phyloP scores from a whole-genome alignment of 2,797 vertebrate genomes.

The Aulostomus chinensis region DNA sequence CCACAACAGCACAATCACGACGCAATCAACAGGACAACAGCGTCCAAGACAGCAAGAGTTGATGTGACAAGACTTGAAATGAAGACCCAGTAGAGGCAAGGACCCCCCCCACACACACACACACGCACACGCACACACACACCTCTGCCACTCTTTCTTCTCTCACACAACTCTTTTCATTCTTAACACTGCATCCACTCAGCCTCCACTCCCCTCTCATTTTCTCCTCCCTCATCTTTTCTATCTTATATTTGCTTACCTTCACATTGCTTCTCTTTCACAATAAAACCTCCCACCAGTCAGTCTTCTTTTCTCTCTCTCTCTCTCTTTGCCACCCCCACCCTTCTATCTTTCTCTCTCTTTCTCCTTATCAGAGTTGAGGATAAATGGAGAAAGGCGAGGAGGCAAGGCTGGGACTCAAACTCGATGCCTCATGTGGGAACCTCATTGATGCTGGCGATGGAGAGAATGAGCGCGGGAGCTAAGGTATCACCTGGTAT shows the following conservation, averaged over 20 bases:
- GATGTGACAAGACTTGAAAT: no score
- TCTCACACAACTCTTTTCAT: constrained; percentile 10
- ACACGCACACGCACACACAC: no score
- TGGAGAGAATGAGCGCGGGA: constrained; percentile 30
- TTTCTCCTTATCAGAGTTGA: constrained; percentile 49
- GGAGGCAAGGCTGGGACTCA: constrained; percentile 64
- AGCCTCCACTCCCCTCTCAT: constrained; percentile 31
- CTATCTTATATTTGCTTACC: neutral
- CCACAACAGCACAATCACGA: no score
- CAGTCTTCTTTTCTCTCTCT: constrained; percentile 3
- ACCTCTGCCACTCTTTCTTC: no score
- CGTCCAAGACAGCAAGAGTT: no score
- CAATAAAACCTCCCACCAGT: neutral
- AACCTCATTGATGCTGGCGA: constrained; percentile 63
- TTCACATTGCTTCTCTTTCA: constrained; percentile 2
- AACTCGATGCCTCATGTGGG: constrained; percentile 75
- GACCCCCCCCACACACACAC: no score
- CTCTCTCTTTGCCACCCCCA: neutral
- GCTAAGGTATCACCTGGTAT: constrained; percentile 59
- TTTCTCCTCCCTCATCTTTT: constrained; percentile 27
- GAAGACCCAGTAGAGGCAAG: no score
- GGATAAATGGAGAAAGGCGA: constrained; percentile 76
- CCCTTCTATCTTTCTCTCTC: constrained; percentile 25
- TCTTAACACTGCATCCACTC: constrained; percentile 22
- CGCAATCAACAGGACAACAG: no score